A percentile compares a stretch with the other conserved stretches of the same genome.
These are phyloP conservation scores for Phortica magna DNA, from an alignment of 2,888 invertebrate species.

Conservation along the genomic window DNA sequence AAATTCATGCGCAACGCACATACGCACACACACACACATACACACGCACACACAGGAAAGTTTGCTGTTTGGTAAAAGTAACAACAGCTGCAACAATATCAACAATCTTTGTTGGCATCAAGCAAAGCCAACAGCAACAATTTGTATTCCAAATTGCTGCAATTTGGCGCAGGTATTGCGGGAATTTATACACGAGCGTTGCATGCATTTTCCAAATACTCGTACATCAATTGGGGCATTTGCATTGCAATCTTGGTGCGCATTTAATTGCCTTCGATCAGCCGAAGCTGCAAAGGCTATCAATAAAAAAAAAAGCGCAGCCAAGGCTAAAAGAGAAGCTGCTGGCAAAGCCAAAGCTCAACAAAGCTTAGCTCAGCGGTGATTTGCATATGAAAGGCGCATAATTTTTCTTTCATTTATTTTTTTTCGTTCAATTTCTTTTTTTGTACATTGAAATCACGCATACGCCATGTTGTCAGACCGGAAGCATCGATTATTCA, in stretches of 20 bases:
- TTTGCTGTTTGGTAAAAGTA: slow-evolving; percentile 26
- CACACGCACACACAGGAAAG: no score
- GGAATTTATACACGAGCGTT: slow-evolving; percentile 38
- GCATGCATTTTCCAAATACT: neutral
- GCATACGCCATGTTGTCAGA: slow-evolving; percentile 30
- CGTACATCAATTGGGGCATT: slow-evolving; percentile 7
- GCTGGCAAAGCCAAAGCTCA: neutral
- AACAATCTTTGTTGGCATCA: neutral
- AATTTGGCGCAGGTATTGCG: slow-evolving; percentile 46
- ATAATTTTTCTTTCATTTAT: neutral
- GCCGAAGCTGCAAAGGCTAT: slow-evolving; percentile 37
- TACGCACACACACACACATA: neutral
- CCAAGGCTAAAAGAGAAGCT: neutral
- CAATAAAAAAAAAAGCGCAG: slow-evolving; percentile 39
- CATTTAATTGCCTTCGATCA: slow-evolving; percentile 69
- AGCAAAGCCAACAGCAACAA: slow-evolving; percentile 55
- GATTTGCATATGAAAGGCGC: slow-evolving; percentile 53
- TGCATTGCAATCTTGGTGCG: slow-evolving; percentile 42
- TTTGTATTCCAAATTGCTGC: slow-evolving; percentile 66
- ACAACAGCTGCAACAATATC: slow-evolving; percentile 41
- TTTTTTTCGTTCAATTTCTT: neutral
- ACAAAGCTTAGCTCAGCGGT: neutral
- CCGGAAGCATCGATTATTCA: slow-evolving; percentile 69
- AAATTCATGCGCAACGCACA: slow-evolving; percentile 8
- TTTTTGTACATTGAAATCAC: neutral